Evolutionary conservation across 64 coral and sea anemone species (phyloP).

Genomic region (Stylophora pistillata): DNA sequence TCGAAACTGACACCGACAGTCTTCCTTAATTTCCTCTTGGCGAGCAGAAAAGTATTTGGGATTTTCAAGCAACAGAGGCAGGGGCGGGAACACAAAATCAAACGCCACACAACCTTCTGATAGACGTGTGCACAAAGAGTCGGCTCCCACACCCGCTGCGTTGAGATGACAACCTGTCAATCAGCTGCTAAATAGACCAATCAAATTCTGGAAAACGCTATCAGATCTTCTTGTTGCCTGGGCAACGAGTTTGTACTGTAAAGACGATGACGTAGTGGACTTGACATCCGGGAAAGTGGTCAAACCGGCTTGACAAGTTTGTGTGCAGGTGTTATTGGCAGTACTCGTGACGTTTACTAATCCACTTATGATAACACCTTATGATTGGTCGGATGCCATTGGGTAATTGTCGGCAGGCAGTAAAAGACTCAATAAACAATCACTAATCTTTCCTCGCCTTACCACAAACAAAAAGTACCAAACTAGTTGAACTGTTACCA

Average conservation of each 20-base stretch:
- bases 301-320: constrained; percentile 78
- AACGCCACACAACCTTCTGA: constrained; percentile 80
- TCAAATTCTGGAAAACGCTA: constrained; percentile 36
- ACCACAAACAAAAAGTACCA: constrained; percentile 34
- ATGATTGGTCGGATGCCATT: constrained; percentile 68
- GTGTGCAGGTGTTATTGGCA: constrained; percentile 76
- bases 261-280: constrained; percentile 70
- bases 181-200: constrained; percentile 59
- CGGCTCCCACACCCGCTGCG: constrained; percentile 68
- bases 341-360: constrained; percentile 77
- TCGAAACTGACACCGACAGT: constrained; percentile 29
- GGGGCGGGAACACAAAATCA: constrained; percentile 86
- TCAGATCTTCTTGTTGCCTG: constrained; percentile 66
- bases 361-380: constrained; percentile 62
- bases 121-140: constrained; percentile 84
- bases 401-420: constrained; percentile 67
- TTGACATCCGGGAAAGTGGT: constrained; percentile 80
- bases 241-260: constrained; percentile 70
- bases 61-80: constrained; percentile 76
- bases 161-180: constrained; percentile 75
- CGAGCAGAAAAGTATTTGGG: constrained; percentile 60
- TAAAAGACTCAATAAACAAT: constrained; percentile 69
- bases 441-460: constrained; percentile 48
- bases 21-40: constrained; percentile 53
- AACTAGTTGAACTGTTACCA: constrained; percentile 32